Evolutionary conservation across 2,113 vertebrate species (phyloP).

Genomic region (Mustelus asterias): DNA sequence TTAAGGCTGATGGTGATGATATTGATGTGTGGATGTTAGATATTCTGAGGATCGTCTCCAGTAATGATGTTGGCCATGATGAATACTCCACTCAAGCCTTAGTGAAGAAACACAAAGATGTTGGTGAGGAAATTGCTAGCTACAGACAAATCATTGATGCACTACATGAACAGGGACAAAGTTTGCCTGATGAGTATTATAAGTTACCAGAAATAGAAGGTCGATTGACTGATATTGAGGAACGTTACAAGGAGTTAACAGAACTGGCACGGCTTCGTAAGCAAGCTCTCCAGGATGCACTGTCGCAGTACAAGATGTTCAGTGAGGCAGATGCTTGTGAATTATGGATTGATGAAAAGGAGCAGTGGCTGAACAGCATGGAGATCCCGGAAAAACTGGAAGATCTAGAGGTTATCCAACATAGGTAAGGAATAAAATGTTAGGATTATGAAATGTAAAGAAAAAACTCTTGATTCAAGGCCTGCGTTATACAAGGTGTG

Average conservation of each 20-base stretch:
- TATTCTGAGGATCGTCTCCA: slow-evolving; percentile 85
- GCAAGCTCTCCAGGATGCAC: slow-evolving; percentile 91
- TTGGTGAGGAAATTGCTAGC: slow-evolving; percentile 77
- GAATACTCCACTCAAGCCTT: slow-evolving; percentile 92
- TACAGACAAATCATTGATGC: slow-evolving; percentile 80
- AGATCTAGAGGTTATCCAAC: slow-evolving; percentile 94
- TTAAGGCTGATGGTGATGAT: slow-evolving; percentile 83
- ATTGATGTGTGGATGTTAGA: slow-evolving; percentile 88
- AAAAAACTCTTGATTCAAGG: background rate
- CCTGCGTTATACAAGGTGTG: background rate
- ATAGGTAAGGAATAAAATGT: slow-evolving; percentile 70
- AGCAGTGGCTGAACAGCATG: slow-evolving; percentile 94
- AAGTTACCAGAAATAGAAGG: slow-evolving; percentile 66
- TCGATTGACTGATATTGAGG: slow-evolving; percentile 83
- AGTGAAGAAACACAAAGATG: slow-evolving; percentile 89
- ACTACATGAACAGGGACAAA: slow-evolving; percentile 72
- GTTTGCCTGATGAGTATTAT: slow-evolving; percentile 60
- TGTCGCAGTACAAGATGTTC: slow-evolving; percentile 90
- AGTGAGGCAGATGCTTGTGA: slow-evolving; percentile 89
- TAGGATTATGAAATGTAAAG: background rate
- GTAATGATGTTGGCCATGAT: slow-evolving; percentile 83
- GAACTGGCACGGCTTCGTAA: slow-evolving; percentile 83
- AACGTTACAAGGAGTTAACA: slow-evolving; percentile 82
- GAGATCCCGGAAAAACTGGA: slow-evolving; percentile 95
- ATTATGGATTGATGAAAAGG: slow-evolving; percentile 94